Evolutionary conservation across 2,113 vertebrate species (phyloP).

Genomic region (Cololabis saira): DNA sequence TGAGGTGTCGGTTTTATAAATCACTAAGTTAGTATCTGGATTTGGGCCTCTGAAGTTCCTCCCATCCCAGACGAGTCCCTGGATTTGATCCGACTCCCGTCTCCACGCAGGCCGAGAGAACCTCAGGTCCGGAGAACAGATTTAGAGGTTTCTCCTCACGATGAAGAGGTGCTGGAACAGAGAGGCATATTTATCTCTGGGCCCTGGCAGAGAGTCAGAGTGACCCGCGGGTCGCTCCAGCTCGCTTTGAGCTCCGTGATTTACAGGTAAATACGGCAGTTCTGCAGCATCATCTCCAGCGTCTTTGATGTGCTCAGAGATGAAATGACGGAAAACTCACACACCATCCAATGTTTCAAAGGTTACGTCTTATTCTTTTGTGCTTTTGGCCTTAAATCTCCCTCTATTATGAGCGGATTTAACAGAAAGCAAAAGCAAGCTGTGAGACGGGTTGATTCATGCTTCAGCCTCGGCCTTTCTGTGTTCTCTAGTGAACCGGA

Average conservation of each 20-base stretch:
- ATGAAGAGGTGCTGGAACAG: slow-evolving; percentile 51
- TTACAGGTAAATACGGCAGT: slow-evolving; percentile 47
- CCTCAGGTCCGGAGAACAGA: slow-evolving; percentile 28
- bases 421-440: background rate
- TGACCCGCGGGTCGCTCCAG: slow-evolving; percentile 48
- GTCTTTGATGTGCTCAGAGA: slow-evolving; percentile 2
- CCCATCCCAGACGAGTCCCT: no score
- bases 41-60: no score
- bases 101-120: slow-evolving; percentile 17
- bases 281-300: slow-evolving; percentile 24
- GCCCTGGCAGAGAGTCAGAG: slow-evolving; percentile 54
- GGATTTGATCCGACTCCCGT: no score
- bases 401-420: background rate
- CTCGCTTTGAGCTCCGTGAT: slow-evolving; percentile 53
- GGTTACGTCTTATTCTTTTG: no score
- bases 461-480: background rate
- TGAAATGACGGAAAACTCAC: slow-evolving; percentile 13
- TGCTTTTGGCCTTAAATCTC: no score
- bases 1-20: no score
- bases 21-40: no score
- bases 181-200: slow-evolving; percentile 54
- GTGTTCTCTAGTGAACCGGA: background rate
- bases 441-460: background rate
- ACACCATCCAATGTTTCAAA: no score
- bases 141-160: slow-evolving; percentile 38